Base-by-base conservation (phyloP, 2,113 vertebrate species). In the Eulemur macaco region DNA sequence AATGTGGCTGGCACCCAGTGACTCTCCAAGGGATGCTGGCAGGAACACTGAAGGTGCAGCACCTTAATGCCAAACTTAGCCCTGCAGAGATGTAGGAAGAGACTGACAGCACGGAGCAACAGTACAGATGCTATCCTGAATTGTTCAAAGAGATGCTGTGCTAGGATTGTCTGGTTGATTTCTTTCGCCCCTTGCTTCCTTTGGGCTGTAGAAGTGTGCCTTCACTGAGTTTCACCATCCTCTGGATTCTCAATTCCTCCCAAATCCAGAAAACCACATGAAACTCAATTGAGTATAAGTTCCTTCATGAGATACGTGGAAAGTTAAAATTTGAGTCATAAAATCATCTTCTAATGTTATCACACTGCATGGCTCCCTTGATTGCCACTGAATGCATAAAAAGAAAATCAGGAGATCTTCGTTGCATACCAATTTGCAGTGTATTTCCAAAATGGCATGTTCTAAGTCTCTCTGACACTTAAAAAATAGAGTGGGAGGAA, bases 281-380 rank as follows among this genome's bases (percentile, higher is more conserved):
- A 77, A 74, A 91, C 42, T 91, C 78, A 93, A 78, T 23, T 50
- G 86, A 58, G 8, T 73, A 3, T n/a, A 50, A 89, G 27, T 52
- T 82, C 31, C 54, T 95, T 45, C 71, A 84, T 66, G 45, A 80
- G 66, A 80, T 34, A 91, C 6, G 20, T 23, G n/a, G 27, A 78
- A 82, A 93, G 45, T 95, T 78, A 82, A 92, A 92, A 92, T 60
- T 13, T 58, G 34, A 82, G n/a, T 64, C 78, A 64, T 58, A 77
- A 90, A 94, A 93, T 68, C 50, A 66, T 17, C 37, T 66, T 82
- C 34, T 73, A 88, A 82, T 18, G 3, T 92, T 78, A 83, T 60
- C 66, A 91, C 0, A 5, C 14, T 94, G 18, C 52, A 50, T 60
- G 21, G 31, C 12, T 89, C 47, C 37, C 68, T 86, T 93, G 77